phyloP scores from a whole-genome alignment of 2,113 vertebrate genomes.

The Nothobranchius kuhntae region DNA sequence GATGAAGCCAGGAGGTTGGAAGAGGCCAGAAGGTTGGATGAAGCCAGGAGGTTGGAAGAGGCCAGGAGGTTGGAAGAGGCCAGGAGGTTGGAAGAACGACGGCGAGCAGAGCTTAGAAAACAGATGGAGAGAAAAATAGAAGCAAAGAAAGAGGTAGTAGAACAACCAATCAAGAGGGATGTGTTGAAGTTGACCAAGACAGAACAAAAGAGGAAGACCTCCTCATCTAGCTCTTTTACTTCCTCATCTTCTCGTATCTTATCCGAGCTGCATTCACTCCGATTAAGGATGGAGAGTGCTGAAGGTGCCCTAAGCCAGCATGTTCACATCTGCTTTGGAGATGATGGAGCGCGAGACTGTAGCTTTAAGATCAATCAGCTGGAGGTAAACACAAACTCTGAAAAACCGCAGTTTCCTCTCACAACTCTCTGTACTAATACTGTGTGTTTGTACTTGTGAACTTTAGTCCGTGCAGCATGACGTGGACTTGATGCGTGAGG shows the following conservation, averaged over 20 bases:
- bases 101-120: slow-evolving; percentile 22
- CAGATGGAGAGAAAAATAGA: slow-evolving; percentile 11
- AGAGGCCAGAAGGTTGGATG: no score
- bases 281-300: slow-evolving; percentile 83
- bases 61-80: background rate
- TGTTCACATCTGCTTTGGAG: slow-evolving; percentile 82
- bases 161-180: slow-evolving; percentile 23
- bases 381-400: slow-evolving; percentile 76
- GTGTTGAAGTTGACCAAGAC: slow-evolving; percentile 25
- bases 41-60: no score
- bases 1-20: no score
- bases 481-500: slow-evolving; percentile 50
- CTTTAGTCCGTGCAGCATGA: slow-evolving; percentile 68
- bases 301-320: slow-evolving; percentile 84
- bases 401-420: background rate
- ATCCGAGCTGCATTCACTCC: slow-evolving; percentile 86
- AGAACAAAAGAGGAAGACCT: slow-evolving; percentile 32
- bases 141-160: slow-evolving; percentile 26
- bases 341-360: slow-evolving; percentile 83
- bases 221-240: background rate
- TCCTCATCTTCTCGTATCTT: slow-evolving; percentile 61
- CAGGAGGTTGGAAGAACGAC: slow-evolving; percentile 28
- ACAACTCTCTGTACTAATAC: no score
- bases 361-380: slow-evolving; percentile 84
- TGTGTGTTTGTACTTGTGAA: background rate